Conservation (phyloP, 2,888 invertebrate genomes). For the Pristionchus exspectatus region DNA sequence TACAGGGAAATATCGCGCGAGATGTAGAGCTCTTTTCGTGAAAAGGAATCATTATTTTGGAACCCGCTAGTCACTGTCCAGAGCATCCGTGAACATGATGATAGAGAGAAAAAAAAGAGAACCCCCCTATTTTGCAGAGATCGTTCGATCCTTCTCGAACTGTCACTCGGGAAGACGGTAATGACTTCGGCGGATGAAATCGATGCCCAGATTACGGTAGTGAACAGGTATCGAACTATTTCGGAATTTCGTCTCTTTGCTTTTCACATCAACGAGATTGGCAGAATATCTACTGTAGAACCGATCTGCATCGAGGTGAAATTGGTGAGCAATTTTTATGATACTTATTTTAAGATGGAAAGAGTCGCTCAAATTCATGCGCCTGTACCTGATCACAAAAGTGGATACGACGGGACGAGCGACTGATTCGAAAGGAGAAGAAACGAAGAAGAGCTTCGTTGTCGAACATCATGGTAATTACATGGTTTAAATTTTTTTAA, state of each 20-base stretch:
- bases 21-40: too few relatives aligned
- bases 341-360: constrained; percentile 4
- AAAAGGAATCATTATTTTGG: too few relatives aligned
- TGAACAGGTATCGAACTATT: constrained; percentile 11
- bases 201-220: constrained; percentile 41
- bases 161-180: constrained; percentile 33
- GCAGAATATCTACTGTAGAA: background rate
- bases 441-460: constrained; percentile 30
- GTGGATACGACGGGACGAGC: background rate
- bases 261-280: too few relatives aligned
- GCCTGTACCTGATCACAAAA: constrained; percentile 7
- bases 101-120: too few relatives aligned
- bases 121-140: background rate
- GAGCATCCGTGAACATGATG: too few relatives aligned
- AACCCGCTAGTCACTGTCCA: too few relatives aligned
- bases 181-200: constrained; percentile 28
- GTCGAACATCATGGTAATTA: constrained; percentile 35
- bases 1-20: too few relatives aligned
- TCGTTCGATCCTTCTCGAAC: constrained; percentile 22
- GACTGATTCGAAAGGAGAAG: background rate
- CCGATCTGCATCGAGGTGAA: background rate
- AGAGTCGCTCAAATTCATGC: constrained; percentile 31
- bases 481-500: too few relatives aligned
- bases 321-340: background rate
- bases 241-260: background rate